phyloP scores from a whole-genome alignment of 2,797 vertebrate genomes.

The Simalia tracyae region DNA sequence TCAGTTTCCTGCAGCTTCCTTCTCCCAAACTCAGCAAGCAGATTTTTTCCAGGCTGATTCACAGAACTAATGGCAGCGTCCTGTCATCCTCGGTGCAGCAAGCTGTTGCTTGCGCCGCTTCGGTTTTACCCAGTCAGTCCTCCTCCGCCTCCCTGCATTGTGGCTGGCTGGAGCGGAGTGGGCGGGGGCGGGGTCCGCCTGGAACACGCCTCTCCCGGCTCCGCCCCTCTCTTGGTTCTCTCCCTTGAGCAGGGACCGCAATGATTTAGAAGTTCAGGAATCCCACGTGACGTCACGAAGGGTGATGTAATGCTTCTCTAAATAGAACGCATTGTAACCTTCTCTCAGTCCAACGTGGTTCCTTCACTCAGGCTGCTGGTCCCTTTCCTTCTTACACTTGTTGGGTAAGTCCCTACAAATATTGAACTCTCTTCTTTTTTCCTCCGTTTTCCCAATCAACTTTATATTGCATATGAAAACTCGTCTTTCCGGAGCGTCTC shows the following conservation, averaged over 20 bases:
- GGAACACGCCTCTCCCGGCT: conserved; percentile 41
- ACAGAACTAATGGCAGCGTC: conserved; percentile 56
- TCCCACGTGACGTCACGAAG: conserved; percentile 99
- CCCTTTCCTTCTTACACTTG: conserved; percentile 85
- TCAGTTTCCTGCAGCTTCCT: conserved; percentile 23
- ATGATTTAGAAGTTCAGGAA: conserved; percentile 99
- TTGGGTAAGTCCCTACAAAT: conserved; percentile 91
- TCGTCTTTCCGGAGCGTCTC: conserved; percentile 51
- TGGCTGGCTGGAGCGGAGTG: neutral
- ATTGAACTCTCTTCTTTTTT: conserved; percentile 46
- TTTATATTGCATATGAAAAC: conserved; percentile 41
- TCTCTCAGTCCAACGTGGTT: conserved; percentile 99
- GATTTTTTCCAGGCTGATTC: conserved; percentile 67
- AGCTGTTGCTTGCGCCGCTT: conserved; percentile 66
- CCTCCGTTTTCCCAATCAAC: conserved; percentile 19
- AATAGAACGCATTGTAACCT: conserved; percentile 99
- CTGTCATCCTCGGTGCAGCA: conserved; percentile 58
- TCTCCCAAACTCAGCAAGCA: conserved; percentile 38
- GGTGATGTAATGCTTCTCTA: conserved; percentile 99
- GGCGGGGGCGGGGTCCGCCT: neutral
- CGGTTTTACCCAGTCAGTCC: neutral
- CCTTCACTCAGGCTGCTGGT: conserved; percentile 90
- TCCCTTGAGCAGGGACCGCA: conserved; percentile 85
- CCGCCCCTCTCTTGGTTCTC: conserved; percentile 14
- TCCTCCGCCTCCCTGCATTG: neutral